These are phyloP conservation scores for Danio albolineatus DNA, from an alignment of 2,797 vertebrate genomes.

Conservation along the genomic window DNA sequence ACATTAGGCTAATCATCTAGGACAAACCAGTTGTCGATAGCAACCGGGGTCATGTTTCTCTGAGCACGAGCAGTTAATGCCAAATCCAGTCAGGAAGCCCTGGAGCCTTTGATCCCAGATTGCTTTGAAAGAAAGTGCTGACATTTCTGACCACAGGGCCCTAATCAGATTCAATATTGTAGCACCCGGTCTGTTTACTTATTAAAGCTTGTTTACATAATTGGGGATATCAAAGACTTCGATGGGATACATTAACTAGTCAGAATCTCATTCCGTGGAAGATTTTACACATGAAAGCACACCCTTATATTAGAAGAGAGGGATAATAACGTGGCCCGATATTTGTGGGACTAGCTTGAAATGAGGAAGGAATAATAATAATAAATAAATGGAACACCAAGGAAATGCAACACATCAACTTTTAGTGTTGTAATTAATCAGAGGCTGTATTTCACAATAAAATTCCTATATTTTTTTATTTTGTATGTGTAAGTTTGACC, in stretches of 20 bases:
- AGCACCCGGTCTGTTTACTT: slow-evolving; percentile 64
- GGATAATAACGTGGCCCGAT: slow-evolving; percentile 43
- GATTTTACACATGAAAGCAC: slow-evolving; percentile 68
- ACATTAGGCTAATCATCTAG: slow-evolving; percentile 40
- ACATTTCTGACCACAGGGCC: slow-evolving; percentile 61
- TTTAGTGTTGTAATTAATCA: slow-evolving; percentile 19
- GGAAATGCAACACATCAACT: slow-evolving; percentile 31
- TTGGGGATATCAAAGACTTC: slow-evolving; percentile 67
- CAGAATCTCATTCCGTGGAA: slow-evolving; percentile 61
- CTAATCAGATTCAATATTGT: slow-evolving; percentile 62
- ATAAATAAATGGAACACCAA: background rate
- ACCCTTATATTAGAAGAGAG: slow-evolving; percentile 50
- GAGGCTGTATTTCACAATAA: background rate
- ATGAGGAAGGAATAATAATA: background rate
- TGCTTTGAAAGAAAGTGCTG: slow-evolving; percentile 64
- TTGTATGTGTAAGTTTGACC: slow-evolving; percentile 9
- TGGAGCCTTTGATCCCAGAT: slow-evolving; percentile 60
- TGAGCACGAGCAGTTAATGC: slow-evolving; percentile 41
- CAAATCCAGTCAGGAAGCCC: slow-evolving; percentile 50
- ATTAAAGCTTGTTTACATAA: slow-evolving; percentile 71
- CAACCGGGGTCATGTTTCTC: slow-evolving; percentile 38
- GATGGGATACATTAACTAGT: slow-evolving; percentile 58
- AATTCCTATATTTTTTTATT: background rate
- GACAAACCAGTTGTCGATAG: slow-evolving; percentile 48
- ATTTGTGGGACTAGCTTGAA: slow-evolving; percentile 22